Base-by-base conservation (phyloP, 2,797 vertebrate species). In the Ctenosaura bakeri region DNA sequence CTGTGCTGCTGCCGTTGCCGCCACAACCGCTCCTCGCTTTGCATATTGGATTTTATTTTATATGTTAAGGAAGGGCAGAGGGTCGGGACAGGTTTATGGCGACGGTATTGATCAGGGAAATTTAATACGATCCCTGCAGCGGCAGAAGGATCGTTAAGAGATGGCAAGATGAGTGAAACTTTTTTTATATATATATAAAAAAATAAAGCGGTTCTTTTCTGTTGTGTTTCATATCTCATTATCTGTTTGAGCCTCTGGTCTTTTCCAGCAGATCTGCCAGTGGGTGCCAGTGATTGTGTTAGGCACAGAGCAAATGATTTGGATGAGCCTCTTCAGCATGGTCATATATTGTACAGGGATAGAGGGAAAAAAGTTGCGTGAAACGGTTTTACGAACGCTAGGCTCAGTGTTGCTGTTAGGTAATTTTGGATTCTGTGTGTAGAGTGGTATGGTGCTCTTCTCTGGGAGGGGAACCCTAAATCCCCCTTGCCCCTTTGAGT, bases 41-140 rank as follows among this genome's bases (percentile, higher is more conserved):
- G 93, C 93, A 89, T 94, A 96, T 96, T 95, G 96, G 96, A 96
- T 97, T 96, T 94, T 93, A 94, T 94, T 94, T 94, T 88, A 93
- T 96, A 96, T 95, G 88, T 92, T 90, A 94, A 94, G 96, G 96
- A 96, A 95, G 95, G 92, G 92, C 96, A 94, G 96, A 84, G 94
- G 96, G 96, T 94, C 71, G 91, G 95, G 95, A 93, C 95, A 93
- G 95, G 90, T 96, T 96, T 95, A 96, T 94, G 93, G 96, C 94
- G 81, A 69, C 93, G 80, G 92, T 95, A 97, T 97, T 85, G 96
- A 97, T 97, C 94, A 91, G 95, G 89, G 94, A 95, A 96, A 96
- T 96, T 96, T 96, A 96, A 97, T 97, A 93, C 94, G 95, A 97
- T 94, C 96, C 93, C 93, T 94, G 94, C 96, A 94, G 95, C 95